Conservation (phyloP, 2,797 vertebrate genomes). For the Meda fulgida region DNA sequence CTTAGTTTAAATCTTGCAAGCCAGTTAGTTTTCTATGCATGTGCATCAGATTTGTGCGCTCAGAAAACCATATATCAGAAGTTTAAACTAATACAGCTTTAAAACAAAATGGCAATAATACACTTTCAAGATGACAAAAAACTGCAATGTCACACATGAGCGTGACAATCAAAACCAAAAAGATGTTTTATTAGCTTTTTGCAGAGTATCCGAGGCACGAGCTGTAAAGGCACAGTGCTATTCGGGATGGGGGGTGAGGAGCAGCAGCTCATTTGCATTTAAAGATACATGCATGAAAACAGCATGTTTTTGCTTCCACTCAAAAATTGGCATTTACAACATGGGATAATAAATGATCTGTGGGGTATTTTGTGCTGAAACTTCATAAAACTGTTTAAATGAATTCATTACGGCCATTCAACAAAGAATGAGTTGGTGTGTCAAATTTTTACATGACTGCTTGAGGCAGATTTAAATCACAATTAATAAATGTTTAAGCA, state of each 20-base stretch:
- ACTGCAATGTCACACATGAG: not conserved
- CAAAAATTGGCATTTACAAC: too few relatives aligned
- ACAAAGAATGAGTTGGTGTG: not conserved
- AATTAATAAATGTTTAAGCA: not conserved
- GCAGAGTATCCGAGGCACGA: not conserved
- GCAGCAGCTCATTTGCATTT: not conserved
- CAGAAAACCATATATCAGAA: not conserved
- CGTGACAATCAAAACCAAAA: not conserved
- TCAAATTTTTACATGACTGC: not conserved
- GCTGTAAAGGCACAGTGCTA: not conserved
- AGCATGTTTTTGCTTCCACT: not conserved
- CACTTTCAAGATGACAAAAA: not conserved
- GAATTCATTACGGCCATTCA: not conserved
- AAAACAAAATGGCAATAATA: not conserved
- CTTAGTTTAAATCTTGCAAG: accelerated
- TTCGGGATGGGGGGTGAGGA: not conserved
- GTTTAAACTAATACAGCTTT: not conserved
- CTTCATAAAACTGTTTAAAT: not conserved
- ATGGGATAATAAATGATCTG: too few relatives aligned
- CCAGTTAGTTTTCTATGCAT: too few relatives aligned
- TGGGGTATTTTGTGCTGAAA: not conserved
- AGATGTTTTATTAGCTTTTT: not conserved
- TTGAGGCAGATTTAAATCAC: not conserved
- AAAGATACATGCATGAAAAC: not conserved
- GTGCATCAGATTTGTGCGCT: too few relatives aligned